These are phyloP conservation scores for Pyrrhosoma nymphula DNA, from an alignment of 2,888 invertebrate genomes.

Conservation along the genomic window DNA sequence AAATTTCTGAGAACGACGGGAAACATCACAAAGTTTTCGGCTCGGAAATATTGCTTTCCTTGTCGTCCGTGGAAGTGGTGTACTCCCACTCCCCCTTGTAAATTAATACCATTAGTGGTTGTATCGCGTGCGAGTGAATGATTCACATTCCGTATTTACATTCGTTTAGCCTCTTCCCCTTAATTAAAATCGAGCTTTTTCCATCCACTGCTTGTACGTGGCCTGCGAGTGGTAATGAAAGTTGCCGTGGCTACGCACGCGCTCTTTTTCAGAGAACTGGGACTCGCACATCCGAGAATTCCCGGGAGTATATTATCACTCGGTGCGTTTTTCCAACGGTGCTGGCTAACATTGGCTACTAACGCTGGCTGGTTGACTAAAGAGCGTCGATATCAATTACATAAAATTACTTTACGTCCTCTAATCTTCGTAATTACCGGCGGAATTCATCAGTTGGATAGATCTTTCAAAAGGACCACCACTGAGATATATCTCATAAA, in stretches of 20 bases:
- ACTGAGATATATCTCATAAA: neutral
- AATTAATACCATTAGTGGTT: neutral
- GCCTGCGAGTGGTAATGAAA: neutral
- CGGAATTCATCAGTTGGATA: neutral
- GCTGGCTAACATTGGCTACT: neutral
- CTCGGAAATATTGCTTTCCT: too few species aligned
- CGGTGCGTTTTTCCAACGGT: neutral
- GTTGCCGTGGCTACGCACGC: neutral
- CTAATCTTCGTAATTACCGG: neutral
- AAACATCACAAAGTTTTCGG: too few species aligned
- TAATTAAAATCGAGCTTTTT: neutral
- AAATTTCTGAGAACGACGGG: too few species aligned
- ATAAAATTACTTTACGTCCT: neutral
- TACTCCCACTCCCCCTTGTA: neutral
- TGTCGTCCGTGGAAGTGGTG: neutral
- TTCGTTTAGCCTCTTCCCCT: neutral
- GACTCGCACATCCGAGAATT: neutral
- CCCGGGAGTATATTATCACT: neutral
- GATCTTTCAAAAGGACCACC: neutral
- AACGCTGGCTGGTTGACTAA: neutral
- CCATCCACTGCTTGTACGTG: neutral
- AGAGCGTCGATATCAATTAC: neutral
- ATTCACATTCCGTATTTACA: neutral
- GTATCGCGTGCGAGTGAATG: neutral
- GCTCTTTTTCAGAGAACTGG: neutral